Base-by-base conservation (phyloP, 23 tunicate genomes). In the Aplidium turbinatum region DNA sequence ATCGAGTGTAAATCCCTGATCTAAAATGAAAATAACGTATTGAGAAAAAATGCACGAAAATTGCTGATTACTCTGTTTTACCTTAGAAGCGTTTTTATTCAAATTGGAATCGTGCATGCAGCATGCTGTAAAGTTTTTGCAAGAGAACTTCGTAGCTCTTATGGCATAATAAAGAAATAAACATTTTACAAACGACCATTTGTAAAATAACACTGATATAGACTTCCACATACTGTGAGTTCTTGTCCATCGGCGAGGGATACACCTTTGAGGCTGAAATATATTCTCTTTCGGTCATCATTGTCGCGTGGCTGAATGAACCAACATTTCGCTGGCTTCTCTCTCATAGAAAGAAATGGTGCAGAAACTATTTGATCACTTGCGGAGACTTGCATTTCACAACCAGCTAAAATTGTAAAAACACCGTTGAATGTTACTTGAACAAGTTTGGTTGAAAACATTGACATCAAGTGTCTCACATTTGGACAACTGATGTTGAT, bases 221-320 rank as follows among this genome's bases (percentile, higher is more conserved):
- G n/a, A n/a, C n/a, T n/a, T n/a, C n/a, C n/a, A n/a, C n/a, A n/a
- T 61, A 61, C 68, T 7, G 20, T 32, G 7, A 61, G 68, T 19
- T 61, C 36, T 61, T 61, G 72, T 11, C 50, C 50, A 16, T 42
- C 50, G 11, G 51, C 29, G 22, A 66, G 72, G 30, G 26, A 4
- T 11, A 80, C 70, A 55, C 69, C 38, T 25, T 77, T 39, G 40
- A 80, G 40, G n/a, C 76, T 80, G 35, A 80, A 80, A 38, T 80
- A 80, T 29, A 80, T 26, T 38, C 85, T 33, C 21, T 70, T 68
- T 57, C 85, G 36, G 4, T 68, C 70, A 16, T 45, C 66, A 4
- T 21, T 57, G 45, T 50, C 64, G 25, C 13, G 16, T 2, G 77
- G 77, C 11, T 70, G 67, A 39, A 80, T 69, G 31, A 80, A 20